Evolutionary conservation across 1,140 invertebrate species (phyloP).

Genomic region (Plodia interpunctella): DNA sequence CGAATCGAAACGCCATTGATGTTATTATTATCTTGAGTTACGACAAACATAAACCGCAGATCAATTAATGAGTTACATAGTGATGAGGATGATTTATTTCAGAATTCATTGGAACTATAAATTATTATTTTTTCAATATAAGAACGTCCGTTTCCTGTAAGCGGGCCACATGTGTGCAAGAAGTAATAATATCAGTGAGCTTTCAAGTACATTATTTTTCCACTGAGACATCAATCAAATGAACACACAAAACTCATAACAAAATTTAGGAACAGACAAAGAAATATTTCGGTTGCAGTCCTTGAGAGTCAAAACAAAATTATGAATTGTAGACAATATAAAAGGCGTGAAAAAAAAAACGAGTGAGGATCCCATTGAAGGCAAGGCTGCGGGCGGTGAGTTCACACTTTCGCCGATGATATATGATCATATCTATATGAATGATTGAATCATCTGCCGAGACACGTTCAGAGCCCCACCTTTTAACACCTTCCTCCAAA

Average conservation of each 20-base stretch:
- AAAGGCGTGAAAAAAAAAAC: conserved; percentile 50
- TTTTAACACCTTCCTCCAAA: conserved; percentile 71
- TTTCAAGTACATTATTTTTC: not conserved
- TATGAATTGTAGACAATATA: conserved; percentile 45
- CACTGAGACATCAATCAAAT: conserved; percentile 4
- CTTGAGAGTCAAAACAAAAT: conserved; percentile 28
- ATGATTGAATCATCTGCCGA: conserved; percentile 70
- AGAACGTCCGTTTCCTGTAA: conserved; percentile 31
- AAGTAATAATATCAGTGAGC: not conserved
- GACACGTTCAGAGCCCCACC: conserved; percentile 57
- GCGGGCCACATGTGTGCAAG: conserved; percentile 35
- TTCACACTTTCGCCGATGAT: conserved; percentile 71
- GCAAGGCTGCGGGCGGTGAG: conserved; percentile 31
- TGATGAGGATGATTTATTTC: conserved; percentile 35
- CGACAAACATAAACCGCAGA: conserved; percentile 25
- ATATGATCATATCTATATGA: conserved; percentile 69
- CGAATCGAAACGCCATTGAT: conserved; percentile 17
- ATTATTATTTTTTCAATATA: conserved; percentile 35
- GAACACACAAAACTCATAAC: conserved; percentile 24
- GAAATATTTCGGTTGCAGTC: conserved; percentile 12
- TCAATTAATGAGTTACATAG: conserved; percentile 32
- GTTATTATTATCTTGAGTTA: conserved; percentile 31
- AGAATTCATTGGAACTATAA: conserved; percentile 39
- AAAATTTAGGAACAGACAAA: conserved; percentile 26
- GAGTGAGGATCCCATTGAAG: conserved; percentile 44